A percentile compares a stretch with the other conserved stretches of the same genome.
phyloP scores from a whole-genome alignment of 64 coral and sea anemone species.

The Orbicella faveolata region DNA sequence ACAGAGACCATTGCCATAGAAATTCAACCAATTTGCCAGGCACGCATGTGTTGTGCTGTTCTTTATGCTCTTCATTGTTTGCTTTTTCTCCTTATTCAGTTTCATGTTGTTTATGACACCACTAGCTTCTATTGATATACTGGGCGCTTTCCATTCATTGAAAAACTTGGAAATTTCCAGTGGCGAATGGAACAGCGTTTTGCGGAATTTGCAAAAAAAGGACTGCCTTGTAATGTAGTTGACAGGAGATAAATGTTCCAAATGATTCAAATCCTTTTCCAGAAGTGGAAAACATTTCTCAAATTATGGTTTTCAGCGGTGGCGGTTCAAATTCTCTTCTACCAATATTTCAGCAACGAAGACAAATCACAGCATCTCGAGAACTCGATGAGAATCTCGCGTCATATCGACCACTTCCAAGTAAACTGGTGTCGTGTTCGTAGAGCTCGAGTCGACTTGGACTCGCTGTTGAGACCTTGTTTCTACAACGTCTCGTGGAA shows the following conservation, averaged over 20 bases:
- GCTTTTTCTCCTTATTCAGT: background rate
- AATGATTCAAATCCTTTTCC: slow-evolving; percentile 7
- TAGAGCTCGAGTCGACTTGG: slow-evolving; percentile 52
- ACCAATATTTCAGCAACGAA: slow-evolving; percentile 4
- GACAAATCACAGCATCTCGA: background rate
- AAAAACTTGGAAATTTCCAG: too few species aligned
- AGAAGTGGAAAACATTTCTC: background rate
- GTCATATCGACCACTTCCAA: slow-evolving; percentile 35
- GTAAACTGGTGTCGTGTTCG: slow-evolving; percentile 76
- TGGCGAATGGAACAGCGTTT: too few species aligned
- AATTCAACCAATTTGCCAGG: background rate
- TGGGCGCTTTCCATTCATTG: too few species aligned
- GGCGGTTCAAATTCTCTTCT: background rate
- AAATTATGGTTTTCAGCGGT: slow-evolving; percentile 28
- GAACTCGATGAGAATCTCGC: background rate
- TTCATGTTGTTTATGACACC: too few species aligned
- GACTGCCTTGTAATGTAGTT: too few species aligned
- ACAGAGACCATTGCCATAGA: background rate
- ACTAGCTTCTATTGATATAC: too few species aligned
- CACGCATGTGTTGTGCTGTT: background rate
- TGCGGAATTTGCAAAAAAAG: too few species aligned
- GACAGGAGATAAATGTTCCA: background rate
- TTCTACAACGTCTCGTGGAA: slow-evolving; percentile 55
- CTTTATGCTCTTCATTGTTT: background rate
- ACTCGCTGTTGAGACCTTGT: slow-evolving; percentile 47